These are phyloP conservation scores for Unio pictorum DNA, from an alignment of 2,888 invertebrate genomes.

Conservation along the genomic window DNA sequence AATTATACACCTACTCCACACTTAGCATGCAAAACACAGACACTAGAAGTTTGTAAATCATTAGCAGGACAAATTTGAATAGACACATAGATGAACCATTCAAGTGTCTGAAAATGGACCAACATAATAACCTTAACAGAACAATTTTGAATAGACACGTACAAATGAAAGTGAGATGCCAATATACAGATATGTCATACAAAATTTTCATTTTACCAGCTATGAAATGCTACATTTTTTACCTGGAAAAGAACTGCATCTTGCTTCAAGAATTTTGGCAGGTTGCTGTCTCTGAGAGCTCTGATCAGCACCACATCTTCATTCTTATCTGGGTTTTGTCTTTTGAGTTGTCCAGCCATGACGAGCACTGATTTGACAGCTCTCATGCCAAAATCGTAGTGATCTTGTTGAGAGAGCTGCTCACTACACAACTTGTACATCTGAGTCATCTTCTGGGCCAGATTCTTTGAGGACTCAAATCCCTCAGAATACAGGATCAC, in stretches of 20 bases:
- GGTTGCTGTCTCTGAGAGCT: conserved; percentile 89
- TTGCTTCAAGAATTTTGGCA: conserved; percentile 90
- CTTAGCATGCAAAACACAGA: too few relatives aligned
- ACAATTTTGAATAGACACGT: too few relatives aligned
- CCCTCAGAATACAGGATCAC: conserved; percentile 95
- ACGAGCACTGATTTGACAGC: conserved; percentile 81
- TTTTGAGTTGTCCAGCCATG: conserved; percentile 91
- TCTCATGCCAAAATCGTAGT: conserved; percentile 89
- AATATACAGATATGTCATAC: too few relatives aligned
- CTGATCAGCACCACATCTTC: conserved; percentile 85
- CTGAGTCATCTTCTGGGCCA: conserved; percentile 93
- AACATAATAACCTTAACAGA: too few relatives aligned
- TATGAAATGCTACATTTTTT: conserved; percentile 13
- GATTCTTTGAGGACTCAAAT: conserved; percentile 87
- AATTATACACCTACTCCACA: too few relatives aligned
- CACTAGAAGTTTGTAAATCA: too few relatives aligned
- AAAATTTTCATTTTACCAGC: too few relatives aligned
- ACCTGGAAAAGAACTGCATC: conserved; percentile 86
- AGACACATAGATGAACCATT: too few relatives aligned
- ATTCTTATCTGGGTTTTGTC: conserved; percentile 86
- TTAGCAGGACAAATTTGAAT: too few relatives aligned
- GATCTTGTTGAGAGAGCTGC: conserved; percentile 90
- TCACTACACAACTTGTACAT: conserved; percentile 94
- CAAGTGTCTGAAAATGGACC: too few relatives aligned
- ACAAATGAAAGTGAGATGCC: too few relatives aligned